Conservation (phyloP, 1,140 invertebrate species). For the Megathymus violae region DNA sequence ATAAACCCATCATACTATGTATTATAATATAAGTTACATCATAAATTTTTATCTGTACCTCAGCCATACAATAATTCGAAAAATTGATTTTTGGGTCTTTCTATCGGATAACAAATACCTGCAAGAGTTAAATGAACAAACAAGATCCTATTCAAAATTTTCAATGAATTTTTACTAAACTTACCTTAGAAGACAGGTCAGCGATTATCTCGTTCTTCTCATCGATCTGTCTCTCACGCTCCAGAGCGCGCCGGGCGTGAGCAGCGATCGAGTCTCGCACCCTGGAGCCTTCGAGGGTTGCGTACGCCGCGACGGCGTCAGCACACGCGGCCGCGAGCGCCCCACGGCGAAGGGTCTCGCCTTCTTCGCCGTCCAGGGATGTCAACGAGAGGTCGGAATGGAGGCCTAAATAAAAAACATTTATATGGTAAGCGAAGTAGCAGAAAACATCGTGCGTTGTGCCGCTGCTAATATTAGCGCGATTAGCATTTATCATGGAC, state of each 20-base stretch:
- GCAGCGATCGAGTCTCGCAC: slow-evolving; percentile 92
- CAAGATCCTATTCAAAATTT: not conserved
- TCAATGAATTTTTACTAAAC: slow-evolving; percentile 36
- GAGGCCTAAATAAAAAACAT: slow-evolving; percentile 70
- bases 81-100: no score
- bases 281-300: slow-evolving; percentile 90
- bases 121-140: not conserved
- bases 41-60: no score
- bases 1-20: no score
- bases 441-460: no score
- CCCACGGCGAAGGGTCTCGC: slow-evolving; percentile 83
- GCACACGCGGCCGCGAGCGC: slow-evolving; percentile 86
- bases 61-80: no score
- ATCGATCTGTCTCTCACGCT: slow-evolving; percentile 91
- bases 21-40: no score
- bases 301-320: slow-evolving; percentile 88
- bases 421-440: not conserved
- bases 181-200: slow-evolving; percentile 91
- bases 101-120: no score
- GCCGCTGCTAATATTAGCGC: no score
- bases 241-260: slow-evolving; percentile 88
- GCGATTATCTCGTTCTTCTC: slow-evolving; percentile 91
- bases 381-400: slow-evolving; percentile 84
- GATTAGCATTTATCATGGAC: no score
- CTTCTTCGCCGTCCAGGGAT: slow-evolving; percentile 82